These are phyloP conservation scores for Scopus umbretta DNA, from an alignment of 2,113 vertebrate species.

Conservation along the genomic window DNA sequence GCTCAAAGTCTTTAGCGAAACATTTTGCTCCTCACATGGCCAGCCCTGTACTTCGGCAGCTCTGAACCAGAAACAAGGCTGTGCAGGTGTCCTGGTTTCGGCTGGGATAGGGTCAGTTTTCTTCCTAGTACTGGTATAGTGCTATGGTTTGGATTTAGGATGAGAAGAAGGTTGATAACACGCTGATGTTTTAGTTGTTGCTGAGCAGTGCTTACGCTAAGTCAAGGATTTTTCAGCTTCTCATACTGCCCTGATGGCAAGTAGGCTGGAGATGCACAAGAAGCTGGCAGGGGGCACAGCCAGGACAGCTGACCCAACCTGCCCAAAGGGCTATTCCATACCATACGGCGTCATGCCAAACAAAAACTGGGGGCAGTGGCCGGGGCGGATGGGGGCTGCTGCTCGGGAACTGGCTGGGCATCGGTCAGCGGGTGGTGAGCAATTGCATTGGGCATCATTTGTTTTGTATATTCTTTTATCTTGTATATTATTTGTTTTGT, in stretches of 20 bases:
- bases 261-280: no score
- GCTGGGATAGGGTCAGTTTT: background rate
- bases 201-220: background rate
- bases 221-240: background rate
- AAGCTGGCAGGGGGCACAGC: background rate
- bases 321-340: background rate
- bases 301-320: background rate
- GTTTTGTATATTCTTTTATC: background rate
- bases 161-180: background rate
- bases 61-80: background rate
- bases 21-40: background rate
- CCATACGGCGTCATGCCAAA: background rate
- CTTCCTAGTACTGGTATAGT: background rate
- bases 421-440: background rate
- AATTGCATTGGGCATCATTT: background rate
- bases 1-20: background rate
- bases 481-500: background rate
- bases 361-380: background rate
- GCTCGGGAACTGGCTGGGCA: background rate
- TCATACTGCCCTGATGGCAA: background rate
- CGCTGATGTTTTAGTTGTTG: background rate
- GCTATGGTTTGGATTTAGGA: background rate
- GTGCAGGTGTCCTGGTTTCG: no score
- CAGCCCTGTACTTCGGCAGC: background rate
- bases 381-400: rapidly evolving